phyloP scores from a whole-genome alignment of 2,888 invertebrate species.

The Andrena trimmerana region DNA sequence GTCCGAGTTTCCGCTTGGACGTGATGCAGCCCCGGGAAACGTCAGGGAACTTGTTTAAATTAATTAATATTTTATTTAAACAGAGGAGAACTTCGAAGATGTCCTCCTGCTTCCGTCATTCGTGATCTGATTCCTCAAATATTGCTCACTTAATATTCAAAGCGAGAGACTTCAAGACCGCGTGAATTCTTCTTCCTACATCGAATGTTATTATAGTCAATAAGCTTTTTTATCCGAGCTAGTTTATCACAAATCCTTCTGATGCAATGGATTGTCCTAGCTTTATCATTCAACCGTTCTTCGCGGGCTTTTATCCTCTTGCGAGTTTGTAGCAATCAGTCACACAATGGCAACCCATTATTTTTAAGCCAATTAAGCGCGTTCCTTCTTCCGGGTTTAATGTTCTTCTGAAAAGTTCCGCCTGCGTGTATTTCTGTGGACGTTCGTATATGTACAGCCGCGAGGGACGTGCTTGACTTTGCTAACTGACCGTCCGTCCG shows the following conservation, averaged over 20 bases:
- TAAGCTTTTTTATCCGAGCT: not conserved
- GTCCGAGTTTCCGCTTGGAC: conserved; percentile 40
- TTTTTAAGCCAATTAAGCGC: conserved; percentile 5
- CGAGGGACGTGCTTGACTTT: conserved; percentile 36
- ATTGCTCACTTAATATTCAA: not conserved
- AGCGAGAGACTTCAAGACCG: not conserved
- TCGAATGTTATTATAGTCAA: too few species aligned
- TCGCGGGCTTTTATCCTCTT: not conserved
- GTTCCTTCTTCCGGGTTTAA: conserved; percentile 8
- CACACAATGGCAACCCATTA: too few species aligned
- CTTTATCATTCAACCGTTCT: not conserved
- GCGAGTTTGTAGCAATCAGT: too few species aligned
- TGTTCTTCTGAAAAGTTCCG: not conserved
- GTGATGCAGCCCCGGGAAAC: conserved; percentile 51
- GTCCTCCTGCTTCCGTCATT: not conserved
- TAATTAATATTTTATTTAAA: conserved; percentile 54
- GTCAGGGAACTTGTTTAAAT: conserved; percentile 64
- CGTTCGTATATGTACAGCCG: not conserved
- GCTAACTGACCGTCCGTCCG: conserved; percentile 47
- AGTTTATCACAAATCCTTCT: not conserved
- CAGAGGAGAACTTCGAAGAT: conserved; percentile 7
- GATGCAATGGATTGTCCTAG: too few species aligned
- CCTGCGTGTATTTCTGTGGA: not conserved
- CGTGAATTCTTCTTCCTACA: not conserved
- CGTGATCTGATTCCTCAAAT: conserved; percentile 20